Evolutionary conservation across 2,797 vertebrate genomes (phyloP).

Genomic region (Artibeus jamaicensis): DNA sequence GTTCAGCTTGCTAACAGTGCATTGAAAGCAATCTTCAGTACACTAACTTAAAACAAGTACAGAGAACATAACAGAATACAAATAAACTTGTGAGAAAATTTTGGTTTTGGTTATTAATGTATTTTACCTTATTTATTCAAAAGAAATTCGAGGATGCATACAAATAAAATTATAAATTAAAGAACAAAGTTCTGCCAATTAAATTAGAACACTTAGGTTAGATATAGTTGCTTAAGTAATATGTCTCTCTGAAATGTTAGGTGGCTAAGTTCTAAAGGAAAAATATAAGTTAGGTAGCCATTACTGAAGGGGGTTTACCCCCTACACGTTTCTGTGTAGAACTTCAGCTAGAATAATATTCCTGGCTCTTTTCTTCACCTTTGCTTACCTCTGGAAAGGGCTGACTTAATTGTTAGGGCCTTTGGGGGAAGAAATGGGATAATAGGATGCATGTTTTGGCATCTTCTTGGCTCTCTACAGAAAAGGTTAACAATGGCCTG

Average conservation of each 20-base stretch:
- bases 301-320: background rate
- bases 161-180: slow-evolving; percentile 5
- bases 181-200: background rate
- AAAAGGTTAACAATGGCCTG: background rate
- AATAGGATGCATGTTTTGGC: background rate
- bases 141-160: background rate
- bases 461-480: background rate
- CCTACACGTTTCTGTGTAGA: background rate
- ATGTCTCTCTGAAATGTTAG: background rate
- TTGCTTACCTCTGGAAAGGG: background rate
- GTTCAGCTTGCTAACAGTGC: background rate
- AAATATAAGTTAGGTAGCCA: background rate
- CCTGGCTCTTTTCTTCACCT: background rate
- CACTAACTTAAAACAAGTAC: background rate
- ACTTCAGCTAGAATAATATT: background rate
- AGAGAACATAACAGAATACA: background rate
- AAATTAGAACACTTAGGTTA: background rate
- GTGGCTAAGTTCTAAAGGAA: background rate
- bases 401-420: background rate
- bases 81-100: background rate
- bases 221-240: background rate
- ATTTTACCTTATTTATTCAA: background rate
- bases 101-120: background rate
- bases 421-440: background rate
- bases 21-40: background rate